Base-by-base conservation (phyloP, 2,888 invertebrate species). In the Thysanoteuthis rhombus region DNA sequence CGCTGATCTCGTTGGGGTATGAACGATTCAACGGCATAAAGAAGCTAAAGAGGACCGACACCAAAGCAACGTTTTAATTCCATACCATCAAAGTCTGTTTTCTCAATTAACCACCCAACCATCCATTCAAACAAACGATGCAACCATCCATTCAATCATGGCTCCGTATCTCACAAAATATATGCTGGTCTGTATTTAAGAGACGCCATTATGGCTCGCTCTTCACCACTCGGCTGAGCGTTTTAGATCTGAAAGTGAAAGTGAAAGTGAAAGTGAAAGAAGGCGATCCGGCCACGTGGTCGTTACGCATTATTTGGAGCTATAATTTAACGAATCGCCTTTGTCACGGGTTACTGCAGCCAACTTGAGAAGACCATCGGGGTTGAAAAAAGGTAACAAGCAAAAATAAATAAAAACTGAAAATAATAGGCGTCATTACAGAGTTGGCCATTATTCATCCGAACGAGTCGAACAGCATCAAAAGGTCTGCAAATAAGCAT, bases 41-140 rank as follows among this genome's bases (percentile, higher is more conserved):
- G 75, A 75, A 75, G 10, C 16, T n/a, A 75, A 75, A 75, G n/a
- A 16, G 75, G n/a, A 36, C n/a, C n/a, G 75, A 75, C n/a, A 75
- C 75, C 16, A 75, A 75, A n/a, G 75, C 75, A n/a, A 12, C 75
- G n/a, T 8, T 75, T 75, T 75, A n/a, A n/a, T 75, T 16, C 75
- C 75, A 75, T 75, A 75, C 36, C n/a, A 75, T 75, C n/a, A 19
- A 36, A 75, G 75, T 12, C 75, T 36, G 75, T n/a, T 75, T 22
- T 75, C 75, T 75, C 75, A 75, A 75, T 75, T n/a, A 75, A n/a
- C 75, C n/a, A n/a, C n/a, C n/a, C 75, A 75, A 75, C 75, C 75
- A 75, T 75, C 75, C 75, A n/a, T 75, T 75, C 75, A 75, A 36
- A 75, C 75, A 75, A 75, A 75, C 75, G 75, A 19, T 75, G 10